Conservation (phyloP, 2,888 invertebrate genomes). For the Hetaerina titia region DNA sequence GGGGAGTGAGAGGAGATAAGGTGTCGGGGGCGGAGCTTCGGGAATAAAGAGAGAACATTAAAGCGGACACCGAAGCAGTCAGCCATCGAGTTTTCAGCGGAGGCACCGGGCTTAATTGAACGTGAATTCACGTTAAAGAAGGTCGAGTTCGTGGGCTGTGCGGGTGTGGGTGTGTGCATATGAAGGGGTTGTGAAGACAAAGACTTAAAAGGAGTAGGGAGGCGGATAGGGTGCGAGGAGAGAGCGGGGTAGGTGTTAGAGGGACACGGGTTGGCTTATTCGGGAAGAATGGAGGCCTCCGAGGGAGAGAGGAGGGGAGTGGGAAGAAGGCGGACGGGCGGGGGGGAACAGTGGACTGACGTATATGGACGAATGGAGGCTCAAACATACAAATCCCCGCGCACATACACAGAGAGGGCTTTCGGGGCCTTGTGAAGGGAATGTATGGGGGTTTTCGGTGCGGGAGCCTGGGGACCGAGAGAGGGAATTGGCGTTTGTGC, state of each 20-base stretch:
- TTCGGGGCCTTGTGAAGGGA: neutral
- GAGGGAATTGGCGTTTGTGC: no score
- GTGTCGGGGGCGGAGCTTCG: neutral
- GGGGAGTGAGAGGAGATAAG: neutral
- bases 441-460: neutral
- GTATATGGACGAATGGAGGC: neutral
- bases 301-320: neutral
- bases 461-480: neutral
- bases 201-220: neutral
- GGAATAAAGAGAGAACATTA: slow-evolving; percentile 11
- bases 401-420: neutral
- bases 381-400: neutral
- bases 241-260: neutral
- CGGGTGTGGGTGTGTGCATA: neutral
- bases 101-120: neutral
- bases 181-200: neutral
- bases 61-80: neutral
- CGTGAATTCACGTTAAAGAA: neutral
- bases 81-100: neutral
- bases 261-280: neutral
- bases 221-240: neutral
- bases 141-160: neutral
- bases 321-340: neutral
- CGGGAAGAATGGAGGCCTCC: neutral
- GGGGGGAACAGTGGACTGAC: no score